Percentiles rank a stretch among this genome's conserved stretches.
Conservation (phyloP, 2,888 invertebrate genomes). For the Selenia dentaria region DNA sequence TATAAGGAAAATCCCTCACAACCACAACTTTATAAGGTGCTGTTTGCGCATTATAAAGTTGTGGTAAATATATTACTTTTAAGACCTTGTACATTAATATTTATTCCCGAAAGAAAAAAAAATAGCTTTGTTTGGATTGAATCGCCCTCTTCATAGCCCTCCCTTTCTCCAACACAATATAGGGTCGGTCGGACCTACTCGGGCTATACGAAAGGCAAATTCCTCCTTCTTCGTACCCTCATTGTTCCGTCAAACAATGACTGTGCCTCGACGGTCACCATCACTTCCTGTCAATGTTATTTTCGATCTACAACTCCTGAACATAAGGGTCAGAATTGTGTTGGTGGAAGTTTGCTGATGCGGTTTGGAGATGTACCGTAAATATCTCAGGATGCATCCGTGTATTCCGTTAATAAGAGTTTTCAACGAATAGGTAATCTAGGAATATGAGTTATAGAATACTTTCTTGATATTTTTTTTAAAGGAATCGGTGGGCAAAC, state of each 20-base stretch:
- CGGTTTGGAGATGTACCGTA: slow-evolving; percentile 10
- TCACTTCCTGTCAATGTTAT: neutral
- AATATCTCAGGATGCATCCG: neutral
- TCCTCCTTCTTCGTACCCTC: slow-evolving; percentile 53
- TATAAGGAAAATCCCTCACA: too few relatives aligned
- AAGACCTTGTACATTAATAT: too few relatives aligned
- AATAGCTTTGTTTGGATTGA: neutral
- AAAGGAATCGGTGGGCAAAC: too few relatives aligned
- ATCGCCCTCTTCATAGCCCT: slow-evolving; percentile 34
- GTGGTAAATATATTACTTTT: too few relatives aligned
- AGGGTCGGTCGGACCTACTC: too few relatives aligned
- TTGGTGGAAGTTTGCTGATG: neutral
- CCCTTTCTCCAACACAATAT: slow-evolving; percentile 44
- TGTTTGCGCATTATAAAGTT: too few relatives aligned
- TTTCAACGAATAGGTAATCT: too few relatives aligned
- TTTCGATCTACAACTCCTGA: neutral
- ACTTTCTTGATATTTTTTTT: too few relatives aligned
- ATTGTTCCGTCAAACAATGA: slow-evolving; percentile 66
- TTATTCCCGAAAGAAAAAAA: neutral
- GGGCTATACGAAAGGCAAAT: slow-evolving; percentile 63
- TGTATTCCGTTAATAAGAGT: neutral
- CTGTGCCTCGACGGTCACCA: slow-evolving; percentile 39
- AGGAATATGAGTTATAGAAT: too few relatives aligned
- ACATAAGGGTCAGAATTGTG: slow-evolving; percentile 14
- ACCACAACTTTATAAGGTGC: too few relatives aligned